Evolutionary conservation across 2,113 vertebrate genomes (phyloP), one percentile per base, ranked within the genome.

Genomic region (Motacilla tschutschensis): DNA sequence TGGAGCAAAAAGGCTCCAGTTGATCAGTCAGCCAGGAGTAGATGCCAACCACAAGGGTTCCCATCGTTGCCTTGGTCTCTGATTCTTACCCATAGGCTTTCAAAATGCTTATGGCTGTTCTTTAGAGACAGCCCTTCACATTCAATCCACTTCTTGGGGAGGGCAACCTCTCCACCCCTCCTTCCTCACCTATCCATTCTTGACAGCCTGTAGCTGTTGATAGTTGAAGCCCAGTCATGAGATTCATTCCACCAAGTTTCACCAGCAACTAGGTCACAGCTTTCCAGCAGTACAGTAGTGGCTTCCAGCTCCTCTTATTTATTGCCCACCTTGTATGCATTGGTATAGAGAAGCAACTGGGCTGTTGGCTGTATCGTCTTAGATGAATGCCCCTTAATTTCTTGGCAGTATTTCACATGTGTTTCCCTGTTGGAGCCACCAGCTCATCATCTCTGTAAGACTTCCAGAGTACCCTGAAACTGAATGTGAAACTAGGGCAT

Each of bases 181-280:
- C 40, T 74, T 54, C 43, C 47, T 66, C 10, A 15, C 26, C 22
- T 60, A 10, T 41, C 25, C 29, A 62, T 66, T 66, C 29, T 36
- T 1, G 14, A 41, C 41, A 55, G 41, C 31, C 18, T 20, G 2
- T 28, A 62, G 48, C 16, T 59, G 19, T n/a, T 36, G 7, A n/a
- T 14, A 47, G 22, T 33, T 41, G 43, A 66, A 55, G n/a, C 69
- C 18, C 35, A 62, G 14, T 47, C 35, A 55, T 10, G 48, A 41
- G 22, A 28, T 43, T 55, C 6, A 8, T 62, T 36, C 41, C 31
- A 48, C 21, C 41, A 38, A 46, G n/a, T 46, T 72, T 65, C 21
- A 58, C 16, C 18, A 55, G 19, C 59, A 74, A 2, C 21, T 47
- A n/a, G 6, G 11, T 55, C 0, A 0, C n/a, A 62, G 47, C 41